Evolutionary conservation across 1,140 invertebrate genomes (phyloP).

Genomic region (Orchesella cincta): DNA sequence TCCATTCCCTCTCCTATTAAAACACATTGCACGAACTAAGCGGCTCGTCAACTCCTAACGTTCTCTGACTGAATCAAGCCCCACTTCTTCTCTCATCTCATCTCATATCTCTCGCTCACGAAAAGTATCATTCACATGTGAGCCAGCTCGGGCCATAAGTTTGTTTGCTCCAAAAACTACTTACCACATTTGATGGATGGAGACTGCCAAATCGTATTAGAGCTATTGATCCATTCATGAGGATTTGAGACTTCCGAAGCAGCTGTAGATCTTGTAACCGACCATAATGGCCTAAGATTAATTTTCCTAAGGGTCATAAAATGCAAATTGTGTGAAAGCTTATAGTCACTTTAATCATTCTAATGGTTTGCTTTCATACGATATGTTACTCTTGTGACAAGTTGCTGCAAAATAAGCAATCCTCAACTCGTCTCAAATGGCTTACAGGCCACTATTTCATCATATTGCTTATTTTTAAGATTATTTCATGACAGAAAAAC

Average conservation of each 20-base stretch:
- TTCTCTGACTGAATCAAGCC: too few relatives aligned
- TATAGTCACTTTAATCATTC: constrained; percentile 38
- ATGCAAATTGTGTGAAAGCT: constrained; percentile 23
- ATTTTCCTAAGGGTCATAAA: constrained; percentile 44
- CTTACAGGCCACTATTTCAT: too few relatives aligned
- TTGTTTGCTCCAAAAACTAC: constrained; percentile 22
- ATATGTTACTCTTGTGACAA: neutral
- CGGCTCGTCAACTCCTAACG: too few relatives aligned
- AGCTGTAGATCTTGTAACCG: constrained; percentile 42
- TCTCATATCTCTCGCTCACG: too few relatives aligned
- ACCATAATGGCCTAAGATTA: constrained; percentile 50
- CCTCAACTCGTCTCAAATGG: too few relatives aligned
- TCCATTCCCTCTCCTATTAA: too few relatives aligned
- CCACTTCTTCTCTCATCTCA: too few relatives aligned
- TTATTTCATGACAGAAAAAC: too few relatives aligned
- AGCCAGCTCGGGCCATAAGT: neutral
- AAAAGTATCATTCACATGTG: neutral
- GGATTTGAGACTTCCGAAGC: constrained; percentile 33
- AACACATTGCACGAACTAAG: too few relatives aligned
- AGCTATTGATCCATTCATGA: constrained; percentile 44
- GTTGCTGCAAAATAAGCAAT: neutral
- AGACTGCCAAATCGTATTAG: constrained; percentile 44
- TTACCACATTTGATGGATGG: constrained; percentile 50
- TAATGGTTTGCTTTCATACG: constrained; percentile 6
- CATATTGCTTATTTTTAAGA: too few relatives aligned